Base-by-base conservation (phyloP, 2,888 invertebrate species). In the Oscheius sp. region DNA sequence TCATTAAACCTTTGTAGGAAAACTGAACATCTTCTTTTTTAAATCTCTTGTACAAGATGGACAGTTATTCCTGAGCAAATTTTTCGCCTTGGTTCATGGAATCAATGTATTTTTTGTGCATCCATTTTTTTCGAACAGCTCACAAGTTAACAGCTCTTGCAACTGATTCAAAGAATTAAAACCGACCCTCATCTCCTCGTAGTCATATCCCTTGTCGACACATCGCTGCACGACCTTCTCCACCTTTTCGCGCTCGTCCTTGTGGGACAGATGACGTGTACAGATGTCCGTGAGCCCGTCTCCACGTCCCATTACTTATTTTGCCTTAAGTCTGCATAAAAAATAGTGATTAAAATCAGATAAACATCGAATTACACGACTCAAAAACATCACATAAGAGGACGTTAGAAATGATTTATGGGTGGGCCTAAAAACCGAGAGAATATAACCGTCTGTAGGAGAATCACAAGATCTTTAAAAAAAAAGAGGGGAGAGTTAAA, bases 171-270 rank as follows among this genome's bases (percentile, higher is more conserved):
- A 62, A 48, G 32, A 47, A 47, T 10, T 7, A 10, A 66, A 32
- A 51, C 66, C 7, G 21, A 79, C 79, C 75, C 76, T 79, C 76
- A 84, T 66, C 50, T 78, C 76, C 21, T 82, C 79, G 60, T 81
- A 82, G 72, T 82, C 81, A 58, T 82, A 82, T 35, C 79, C 79
- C 59, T 82, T 84, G 55, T 79, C 77, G 60, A 84, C 51, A 63
- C 84, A 84, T 76, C 84, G 59, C 47, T 79, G 76, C 1, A 84
- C 81, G 5, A 76, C 75, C 53, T 82, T 81, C 4, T 77, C 60
- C 11, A 81, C 81, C 29, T 77, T 75, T n/a, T 76, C 66, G 10
- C 77, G 74, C 48, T 84, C 84, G 13, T 84, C 81, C 50, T 76
- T 47, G 42, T 75, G 62, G 11, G 62, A 65, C 51, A 84, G 75